Conservation (phyloP, 2,113 vertebrate genomes). For the Megaceryle torquata region DNA sequence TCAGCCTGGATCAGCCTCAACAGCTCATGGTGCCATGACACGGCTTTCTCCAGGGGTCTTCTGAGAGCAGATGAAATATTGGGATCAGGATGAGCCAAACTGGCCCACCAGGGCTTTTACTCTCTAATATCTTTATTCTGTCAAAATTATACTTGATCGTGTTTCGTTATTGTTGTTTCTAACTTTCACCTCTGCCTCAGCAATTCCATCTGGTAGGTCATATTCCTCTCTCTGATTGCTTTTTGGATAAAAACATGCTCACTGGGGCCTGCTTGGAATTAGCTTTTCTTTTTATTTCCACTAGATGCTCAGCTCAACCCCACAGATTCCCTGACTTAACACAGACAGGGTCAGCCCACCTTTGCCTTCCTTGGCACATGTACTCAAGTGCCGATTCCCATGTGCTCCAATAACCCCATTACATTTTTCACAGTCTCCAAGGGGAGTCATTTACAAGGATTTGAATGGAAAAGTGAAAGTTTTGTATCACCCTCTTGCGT, state of each 20-base stretch:
- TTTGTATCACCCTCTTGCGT: not conserved
- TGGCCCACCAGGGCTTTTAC: not conserved
- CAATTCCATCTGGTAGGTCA: slow-evolving; percentile 66
- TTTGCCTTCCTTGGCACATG: slow-evolving; percentile 44
- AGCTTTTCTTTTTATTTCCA: slow-evolving; percentile 66
- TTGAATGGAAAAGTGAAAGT: slow-evolving; percentile 30
- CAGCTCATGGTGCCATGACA: not conserved
- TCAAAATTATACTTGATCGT: slow-evolving; percentile 43
- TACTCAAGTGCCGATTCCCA: not conserved
- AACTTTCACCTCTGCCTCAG: slow-evolving; percentile 59
- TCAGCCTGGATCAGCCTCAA: not conserved
- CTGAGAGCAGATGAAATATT: not conserved
- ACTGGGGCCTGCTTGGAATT: slow-evolving; percentile 62
- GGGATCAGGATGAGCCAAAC: not conserved
- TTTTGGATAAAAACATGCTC: slow-evolving; percentile 72
- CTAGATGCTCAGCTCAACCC: not conserved
- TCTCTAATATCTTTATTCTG: slow-evolving; percentile 43
- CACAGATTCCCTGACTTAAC: slow-evolving; percentile 1
- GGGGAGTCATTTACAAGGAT: slow-evolving; percentile 21
- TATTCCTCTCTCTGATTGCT: slow-evolving; percentile 54
- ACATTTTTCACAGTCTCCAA: not conserved
- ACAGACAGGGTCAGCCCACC: not conserved
- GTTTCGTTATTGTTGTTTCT: slow-evolving; percentile 44
- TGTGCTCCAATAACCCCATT: slow-evolving; percentile 28
- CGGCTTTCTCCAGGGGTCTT: not conserved